Conservation (phyloP, 2,888 invertebrate genomes). For the Odontothrips loti region DNA sequence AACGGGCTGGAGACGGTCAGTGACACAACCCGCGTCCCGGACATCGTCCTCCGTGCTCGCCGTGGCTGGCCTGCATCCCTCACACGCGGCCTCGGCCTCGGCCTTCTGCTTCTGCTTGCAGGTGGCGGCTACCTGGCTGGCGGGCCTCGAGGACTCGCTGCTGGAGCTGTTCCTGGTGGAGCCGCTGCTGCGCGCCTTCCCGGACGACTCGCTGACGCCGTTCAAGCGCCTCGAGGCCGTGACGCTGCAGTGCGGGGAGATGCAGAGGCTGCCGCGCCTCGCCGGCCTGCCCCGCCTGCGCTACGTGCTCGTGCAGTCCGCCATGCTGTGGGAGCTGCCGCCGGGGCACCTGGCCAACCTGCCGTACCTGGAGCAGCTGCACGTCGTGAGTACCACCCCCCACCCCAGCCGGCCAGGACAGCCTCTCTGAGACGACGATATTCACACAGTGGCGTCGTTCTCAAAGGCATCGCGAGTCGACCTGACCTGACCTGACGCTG, state of each 20-base stretch:
- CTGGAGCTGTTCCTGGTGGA: slow-evolving; percentile 83
- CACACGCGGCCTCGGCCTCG: no score
- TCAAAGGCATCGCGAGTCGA: no score
- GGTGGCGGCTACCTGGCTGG: slow-evolving; percentile 74
- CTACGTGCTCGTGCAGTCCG: slow-evolving; percentile 53
- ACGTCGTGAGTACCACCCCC: slow-evolving; percentile 58
- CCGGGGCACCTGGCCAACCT: slow-evolving; percentile 49
- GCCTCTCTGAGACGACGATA: no score
- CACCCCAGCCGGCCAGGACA: no score
- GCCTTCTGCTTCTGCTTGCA: slow-evolving; percentile 42
- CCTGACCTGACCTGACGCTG: no score
- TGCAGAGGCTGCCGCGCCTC: slow-evolving; percentile 71
- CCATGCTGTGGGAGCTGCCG: slow-evolving; percentile 39
- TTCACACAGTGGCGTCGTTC: no score
- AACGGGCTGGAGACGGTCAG: slow-evolving; percentile 64
- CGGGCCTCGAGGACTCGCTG: slow-evolving; percentile 68
- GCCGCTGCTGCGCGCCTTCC: slow-evolving; percentile 71
- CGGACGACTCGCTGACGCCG: slow-evolving; percentile 70
- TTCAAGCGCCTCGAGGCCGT: slow-evolving; percentile 74
- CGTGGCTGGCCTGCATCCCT: no score
- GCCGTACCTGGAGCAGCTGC: slow-evolving; percentile 67
- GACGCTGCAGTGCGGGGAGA: slow-evolving; percentile 70
- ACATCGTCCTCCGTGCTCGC: no score
- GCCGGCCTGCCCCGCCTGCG: slow-evolving; percentile 65
- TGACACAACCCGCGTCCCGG: no score